Percentiles rank a stretch among this genome's conserved stretches.
These are phyloP conservation scores for Chlamydotis undulata DNA, from an alignment of 2,113 vertebrate species.

Conservation along the genomic window DNA sequence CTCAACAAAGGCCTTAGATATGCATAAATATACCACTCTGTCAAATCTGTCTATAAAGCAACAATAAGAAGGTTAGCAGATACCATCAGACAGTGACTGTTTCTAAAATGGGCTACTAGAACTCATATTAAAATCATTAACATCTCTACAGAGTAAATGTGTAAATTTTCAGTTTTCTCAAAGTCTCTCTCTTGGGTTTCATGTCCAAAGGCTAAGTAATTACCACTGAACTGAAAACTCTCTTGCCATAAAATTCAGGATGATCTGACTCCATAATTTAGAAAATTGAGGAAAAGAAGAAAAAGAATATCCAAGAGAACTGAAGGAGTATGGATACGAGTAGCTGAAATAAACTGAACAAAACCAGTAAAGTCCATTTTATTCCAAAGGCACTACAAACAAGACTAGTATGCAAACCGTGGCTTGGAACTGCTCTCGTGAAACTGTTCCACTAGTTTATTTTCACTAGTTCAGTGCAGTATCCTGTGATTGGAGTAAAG, in stretches of 20 bases:
- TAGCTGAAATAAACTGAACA: neutral
- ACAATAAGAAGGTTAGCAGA: neutral
- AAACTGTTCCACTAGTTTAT: neutral
- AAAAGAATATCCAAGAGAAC: neutral
- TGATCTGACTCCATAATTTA: neutral
- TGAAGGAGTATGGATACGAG: neutral
- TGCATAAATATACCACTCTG: neutral
- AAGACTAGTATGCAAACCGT: neutral
- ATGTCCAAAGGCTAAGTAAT: slow-evolving; percentile 15
- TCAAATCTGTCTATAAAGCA: neutral
- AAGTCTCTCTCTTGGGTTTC: neutral
- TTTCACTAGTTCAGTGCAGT: neutral
- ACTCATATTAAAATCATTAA: neutral
- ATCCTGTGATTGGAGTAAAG: neutral
- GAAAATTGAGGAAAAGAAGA: neutral
- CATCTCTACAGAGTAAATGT: neutral
- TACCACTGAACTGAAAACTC: slow-evolving; percentile 7
- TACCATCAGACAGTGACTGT: neutral
- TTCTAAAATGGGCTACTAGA: neutral
- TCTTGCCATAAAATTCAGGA: neutral
- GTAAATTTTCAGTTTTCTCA: neutral
- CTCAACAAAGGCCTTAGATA: neutral
- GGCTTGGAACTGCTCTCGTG: neutral
- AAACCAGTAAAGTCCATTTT: neutral
- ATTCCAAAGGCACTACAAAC: neutral